These are phyloP conservation scores for Oxygymnocypris stewartii DNA, from an alignment of 2,113 vertebrate species.

Conservation along the genomic window DNA sequence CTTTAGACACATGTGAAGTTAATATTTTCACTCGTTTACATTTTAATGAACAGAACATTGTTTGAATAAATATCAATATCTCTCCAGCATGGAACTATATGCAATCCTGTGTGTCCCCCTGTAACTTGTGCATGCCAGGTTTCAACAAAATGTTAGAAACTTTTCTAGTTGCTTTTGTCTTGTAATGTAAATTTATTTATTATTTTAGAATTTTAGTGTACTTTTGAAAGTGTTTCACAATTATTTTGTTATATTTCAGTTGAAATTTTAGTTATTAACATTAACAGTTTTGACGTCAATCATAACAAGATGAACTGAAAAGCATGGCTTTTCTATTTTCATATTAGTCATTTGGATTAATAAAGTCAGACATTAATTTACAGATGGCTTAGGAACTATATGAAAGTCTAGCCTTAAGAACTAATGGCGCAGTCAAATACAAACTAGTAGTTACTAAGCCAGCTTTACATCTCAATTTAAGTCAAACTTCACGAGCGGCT, in stretches of 20 bases:
- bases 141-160: background rate
- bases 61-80: background rate
- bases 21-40: background rate
- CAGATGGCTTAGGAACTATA: background rate
- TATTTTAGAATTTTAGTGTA: background rate
- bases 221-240: background rate
- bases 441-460: background rate
- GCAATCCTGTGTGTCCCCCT: background rate
- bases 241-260: background rate
- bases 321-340: background rate
- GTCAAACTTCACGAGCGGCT: background rate
- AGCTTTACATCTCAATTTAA: background rate
- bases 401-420: background rate
- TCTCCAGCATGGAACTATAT: background rate
- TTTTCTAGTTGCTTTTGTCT: background rate
- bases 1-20: background rate
- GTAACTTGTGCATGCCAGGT: conserved; percentile 5
- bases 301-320: background rate
- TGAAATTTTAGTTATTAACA: background rate
- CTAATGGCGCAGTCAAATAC: background rate
- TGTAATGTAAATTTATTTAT: background rate
- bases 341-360: background rate
- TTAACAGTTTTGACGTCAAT: background rate
- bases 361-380: background rate
- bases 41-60: background rate